phyloP scores from a whole-genome alignment of 2,113 vertebrate genomes.

The Campylorhamphus procurvoides region DNA sequence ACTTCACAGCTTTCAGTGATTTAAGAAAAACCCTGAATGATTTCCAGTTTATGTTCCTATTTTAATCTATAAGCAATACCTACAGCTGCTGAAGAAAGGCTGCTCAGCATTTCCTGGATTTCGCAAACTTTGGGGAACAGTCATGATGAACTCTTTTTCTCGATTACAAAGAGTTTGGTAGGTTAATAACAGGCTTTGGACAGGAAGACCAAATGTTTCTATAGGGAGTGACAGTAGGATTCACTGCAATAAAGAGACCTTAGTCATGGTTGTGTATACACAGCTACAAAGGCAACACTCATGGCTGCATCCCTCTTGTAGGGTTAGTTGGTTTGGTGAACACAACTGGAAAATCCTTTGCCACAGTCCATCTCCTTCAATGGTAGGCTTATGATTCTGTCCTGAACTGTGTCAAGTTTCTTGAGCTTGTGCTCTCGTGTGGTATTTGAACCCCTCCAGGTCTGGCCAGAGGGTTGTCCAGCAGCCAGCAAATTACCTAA shows the following conservation, averaged over 20 bases:
- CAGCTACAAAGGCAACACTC: neutral
- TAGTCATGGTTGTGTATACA: rapidly evolving
- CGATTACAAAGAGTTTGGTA: neutral
- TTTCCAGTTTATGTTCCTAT: neutral
- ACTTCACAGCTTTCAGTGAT: neutral
- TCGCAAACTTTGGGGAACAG: neutral
- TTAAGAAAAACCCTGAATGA: conserved; percentile 17
- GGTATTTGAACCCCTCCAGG: neutral
- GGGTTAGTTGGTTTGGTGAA: neutral
- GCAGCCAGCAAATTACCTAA: neutral
- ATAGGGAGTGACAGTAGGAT: neutral
- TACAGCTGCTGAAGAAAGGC: neutral
- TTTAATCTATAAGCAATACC: neutral
- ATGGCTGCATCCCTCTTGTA: neutral
- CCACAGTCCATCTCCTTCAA: neutral
- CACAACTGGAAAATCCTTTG: neutral
- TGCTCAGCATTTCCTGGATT: neutral
- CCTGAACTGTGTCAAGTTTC: neutral
- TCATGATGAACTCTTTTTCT: neutral
- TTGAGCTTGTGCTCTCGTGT: neutral
- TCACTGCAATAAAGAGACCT: neutral
- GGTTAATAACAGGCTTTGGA: neutral
- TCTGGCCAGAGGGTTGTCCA: neutral
- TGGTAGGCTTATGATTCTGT: neutral
- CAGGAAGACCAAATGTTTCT: neutral